These are phyloP conservation scores for Percopsis transmontana DNA, from an alignment of 2,113 vertebrate species.

Conservation along the genomic window DNA sequence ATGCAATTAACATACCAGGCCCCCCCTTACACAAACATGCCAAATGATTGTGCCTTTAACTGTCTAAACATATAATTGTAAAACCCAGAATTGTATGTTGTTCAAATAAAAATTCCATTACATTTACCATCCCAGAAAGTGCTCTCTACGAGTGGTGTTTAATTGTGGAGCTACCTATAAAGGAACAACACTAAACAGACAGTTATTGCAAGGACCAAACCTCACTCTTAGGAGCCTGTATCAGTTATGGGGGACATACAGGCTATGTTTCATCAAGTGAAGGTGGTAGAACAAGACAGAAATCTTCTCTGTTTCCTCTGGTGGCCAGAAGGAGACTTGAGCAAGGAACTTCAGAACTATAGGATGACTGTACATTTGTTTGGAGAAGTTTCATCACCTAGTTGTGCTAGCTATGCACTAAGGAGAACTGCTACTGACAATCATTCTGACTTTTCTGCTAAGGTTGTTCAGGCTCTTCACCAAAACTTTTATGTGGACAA, in stretches of 20 bases:
- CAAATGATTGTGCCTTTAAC: no score
- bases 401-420: background rate
- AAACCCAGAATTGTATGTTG: no score
- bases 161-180: constrained; percentile 16
- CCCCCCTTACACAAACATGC: no score
- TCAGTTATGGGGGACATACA: background rate
- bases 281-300: background rate
- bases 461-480: background rate
- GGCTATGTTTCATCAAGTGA: background rate
- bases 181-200: background rate
- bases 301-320: background rate
- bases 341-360: background rate
- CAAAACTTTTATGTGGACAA: constrained; percentile 15
- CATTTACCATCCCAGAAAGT: no score
- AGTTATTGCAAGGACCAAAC: background rate
- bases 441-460: background rate
- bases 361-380: background rate
- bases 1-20: no score
- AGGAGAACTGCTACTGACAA: background rate
- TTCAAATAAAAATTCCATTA: no score
- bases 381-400: background rate
- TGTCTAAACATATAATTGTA: no score
- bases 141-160: background rate
- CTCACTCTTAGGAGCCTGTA: background rate
- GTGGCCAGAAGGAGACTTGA: background rate